A percentile compares a stretch with the other conserved stretches of the same genome.
Evolutionary conservation across 2,113 vertebrate species (phyloP).

Genomic region (Thymallus thymallus): DNA sequence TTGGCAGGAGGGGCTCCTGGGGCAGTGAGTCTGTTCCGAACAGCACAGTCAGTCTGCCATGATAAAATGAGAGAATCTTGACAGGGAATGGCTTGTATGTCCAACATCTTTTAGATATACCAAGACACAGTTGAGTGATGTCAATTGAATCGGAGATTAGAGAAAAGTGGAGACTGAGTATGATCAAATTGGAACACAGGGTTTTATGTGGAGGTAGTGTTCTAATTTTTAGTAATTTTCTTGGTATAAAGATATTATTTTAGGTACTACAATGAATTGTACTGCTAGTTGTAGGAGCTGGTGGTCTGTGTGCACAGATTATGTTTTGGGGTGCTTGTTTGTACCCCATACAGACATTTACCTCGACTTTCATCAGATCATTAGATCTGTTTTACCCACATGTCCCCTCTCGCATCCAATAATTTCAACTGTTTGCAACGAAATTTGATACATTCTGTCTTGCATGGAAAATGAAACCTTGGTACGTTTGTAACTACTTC

Average conservation of each 20-base stretch:
- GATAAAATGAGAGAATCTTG: constrained; percentile 16
- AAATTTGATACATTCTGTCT: constrained; percentile 38
- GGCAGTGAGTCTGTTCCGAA: constrained; percentile 42
- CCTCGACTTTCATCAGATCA: constrained; percentile 21
- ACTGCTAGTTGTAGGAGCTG: constrained; percentile 53
- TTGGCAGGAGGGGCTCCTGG: constrained; percentile 27
- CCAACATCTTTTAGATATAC: constrained; percentile 19
- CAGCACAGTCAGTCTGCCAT: constrained; percentile 42
- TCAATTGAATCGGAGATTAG: constrained; percentile 40
- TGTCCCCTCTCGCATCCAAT: constrained; percentile 18
- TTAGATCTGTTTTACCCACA: constrained; percentile 23
- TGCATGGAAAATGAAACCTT: constrained; percentile 21
- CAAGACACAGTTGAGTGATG: constrained; percentile 27
- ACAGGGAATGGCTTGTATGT: constrained; percentile 25
- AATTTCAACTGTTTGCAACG: constrained; percentile 36
- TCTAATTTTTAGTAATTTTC: no score
- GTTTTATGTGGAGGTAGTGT: constrained; percentile 65
- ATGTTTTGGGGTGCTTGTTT: constrained; percentile 17
- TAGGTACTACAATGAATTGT: constrained; percentile 71
- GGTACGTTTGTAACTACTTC: constrained; percentile 53
- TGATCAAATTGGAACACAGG: constrained; percentile 63
- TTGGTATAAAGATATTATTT: constrained; percentile 60
- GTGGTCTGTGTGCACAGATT: constrained; percentile 50
- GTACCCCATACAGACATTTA: constrained; percentile 7
- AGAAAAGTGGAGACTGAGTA: constrained; percentile 23